Evolutionary conservation across 1,140 invertebrate species (phyloP).

Genomic region (Bombus impatiens): DNA sequence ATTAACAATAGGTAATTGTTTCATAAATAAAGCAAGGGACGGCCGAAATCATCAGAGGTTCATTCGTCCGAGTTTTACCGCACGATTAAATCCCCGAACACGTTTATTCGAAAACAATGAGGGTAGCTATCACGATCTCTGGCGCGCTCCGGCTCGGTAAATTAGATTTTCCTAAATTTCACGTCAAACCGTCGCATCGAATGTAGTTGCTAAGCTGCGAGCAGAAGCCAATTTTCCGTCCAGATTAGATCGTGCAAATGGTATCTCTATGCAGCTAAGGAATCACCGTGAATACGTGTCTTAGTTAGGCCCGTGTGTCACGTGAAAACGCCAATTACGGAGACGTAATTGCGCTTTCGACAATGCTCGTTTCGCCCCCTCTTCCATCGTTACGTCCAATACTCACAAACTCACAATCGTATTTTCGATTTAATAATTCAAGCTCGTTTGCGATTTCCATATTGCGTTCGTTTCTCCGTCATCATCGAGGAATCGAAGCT

Average conservation of each 20-base stretch:
- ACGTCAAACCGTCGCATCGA: conserved; percentile 29
- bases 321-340: conserved; percentile 41
- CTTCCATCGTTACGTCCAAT: neutral
- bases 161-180: conserved; percentile 43
- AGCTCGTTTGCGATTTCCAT: neutral
- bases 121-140: neutral
- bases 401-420: neutral
- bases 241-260: conserved; percentile 43
- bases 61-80: neutral
- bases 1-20: neutral
- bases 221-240: conserved; percentile 44
- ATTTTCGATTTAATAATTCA: neutral
- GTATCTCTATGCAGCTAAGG: conserved; percentile 31
- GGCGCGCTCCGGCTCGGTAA: conserved; percentile 1
- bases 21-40: neutral
- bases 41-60: neutral
- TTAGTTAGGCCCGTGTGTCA: conserved; percentile 16
- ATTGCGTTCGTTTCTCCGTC: neutral
- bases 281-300: conserved; percentile 39
- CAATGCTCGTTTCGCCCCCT: conserved; percentile 15
- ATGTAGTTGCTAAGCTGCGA: conserved; percentile 20
- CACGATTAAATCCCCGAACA: neutral
- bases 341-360: conserved; percentile 2
- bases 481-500: neutral
- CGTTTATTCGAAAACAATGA: conserved; percentile 23